Evolutionary conservation across 2,888 invertebrate genomes (phyloP).

Genomic region (Hoplodrina ambigua): DNA sequence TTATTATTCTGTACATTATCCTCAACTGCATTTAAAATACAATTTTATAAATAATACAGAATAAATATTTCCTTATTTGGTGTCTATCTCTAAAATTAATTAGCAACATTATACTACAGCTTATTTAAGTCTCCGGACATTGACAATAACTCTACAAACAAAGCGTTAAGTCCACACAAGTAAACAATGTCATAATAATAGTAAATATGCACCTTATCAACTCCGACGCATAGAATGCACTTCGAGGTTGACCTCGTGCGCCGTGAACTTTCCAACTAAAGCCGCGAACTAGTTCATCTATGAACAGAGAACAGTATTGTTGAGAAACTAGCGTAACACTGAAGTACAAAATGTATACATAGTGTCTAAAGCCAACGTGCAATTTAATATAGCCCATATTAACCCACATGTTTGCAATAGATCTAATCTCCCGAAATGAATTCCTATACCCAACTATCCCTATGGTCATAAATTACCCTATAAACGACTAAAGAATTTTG

Average conservation of each 20-base stretch:
- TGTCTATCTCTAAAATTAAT: no score
- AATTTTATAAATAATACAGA: no score
- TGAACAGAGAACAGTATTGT: not conserved
- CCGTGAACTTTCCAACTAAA: slow-evolving; percentile 16
- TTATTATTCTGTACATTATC: no score
- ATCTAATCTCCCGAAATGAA: slow-evolving; percentile 22
- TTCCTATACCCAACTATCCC: slow-evolving; percentile 13
- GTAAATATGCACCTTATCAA: slow-evolving; percentile 18
- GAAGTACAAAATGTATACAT: not conserved
- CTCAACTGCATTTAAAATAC: no score
- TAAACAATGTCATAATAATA: slow-evolving; percentile 1
- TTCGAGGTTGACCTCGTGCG: slow-evolving; percentile 27
- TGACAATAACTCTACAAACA: no score
- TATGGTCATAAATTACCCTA: slow-evolving; percentile 39
- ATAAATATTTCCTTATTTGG: no score
- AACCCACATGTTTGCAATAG: slow-evolving; percentile 27
- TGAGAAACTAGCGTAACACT: not conserved
- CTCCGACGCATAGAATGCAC: slow-evolving; percentile 24
- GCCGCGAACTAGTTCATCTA: slow-evolving; percentile 7
- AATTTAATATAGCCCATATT: slow-evolving; percentile 14
- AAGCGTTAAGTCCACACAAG: not conserved
- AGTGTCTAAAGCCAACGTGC: not conserved
- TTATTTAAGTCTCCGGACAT: no score
- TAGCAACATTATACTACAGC: no score
- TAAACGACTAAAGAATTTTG: not conserved